phyloP scores from a whole-genome alignment of 53 echinoderm and acorn worm species.

The Henricia sp. region DNA sequence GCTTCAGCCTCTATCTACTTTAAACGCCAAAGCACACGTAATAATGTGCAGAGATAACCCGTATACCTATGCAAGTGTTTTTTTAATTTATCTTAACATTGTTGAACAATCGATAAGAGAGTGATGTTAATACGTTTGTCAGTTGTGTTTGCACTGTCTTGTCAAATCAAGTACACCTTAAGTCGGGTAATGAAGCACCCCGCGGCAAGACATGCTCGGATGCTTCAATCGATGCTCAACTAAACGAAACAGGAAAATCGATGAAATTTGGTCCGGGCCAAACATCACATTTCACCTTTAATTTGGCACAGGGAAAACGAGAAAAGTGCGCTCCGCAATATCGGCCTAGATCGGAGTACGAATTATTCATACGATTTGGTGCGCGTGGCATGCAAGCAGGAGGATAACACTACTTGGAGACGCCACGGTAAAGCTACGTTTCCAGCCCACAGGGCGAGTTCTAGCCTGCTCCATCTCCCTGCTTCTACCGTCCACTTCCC shows the following conservation, averaged over 20 bases:
- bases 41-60: too few relatives aligned
- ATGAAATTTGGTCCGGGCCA: constrained; percentile 56
- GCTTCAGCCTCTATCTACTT: too few relatives aligned
- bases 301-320: constrained; percentile 29
- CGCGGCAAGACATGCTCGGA: not conserved
- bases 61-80: too few relatives aligned
- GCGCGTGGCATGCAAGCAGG: constrained; percentile 9
- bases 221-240: constrained; percentile 30
- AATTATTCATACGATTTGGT: constrained; percentile 40
- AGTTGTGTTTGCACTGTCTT: constrained; percentile 18
- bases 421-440: constrained; percentile 37
- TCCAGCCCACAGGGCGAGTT: not conserved
- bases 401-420: constrained; percentile 33
- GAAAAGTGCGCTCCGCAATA: not conserved
- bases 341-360: constrained; percentile 2
- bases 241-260: constrained; percentile 59
- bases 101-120: too few relatives aligned
- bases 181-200: constrained; percentile 23
- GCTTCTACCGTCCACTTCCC: constrained; percentile 12
- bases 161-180: not conserved
- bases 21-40: too few relatives aligned
- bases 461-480: constrained; percentile 17
- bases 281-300: constrained; percentile 57
- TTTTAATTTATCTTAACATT: too few relatives aligned
- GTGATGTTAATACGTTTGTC: too few relatives aligned